Evolutionary conservation across 2,113 vertebrate species (phyloP).

Genomic region (Serinus canaria): DNA sequence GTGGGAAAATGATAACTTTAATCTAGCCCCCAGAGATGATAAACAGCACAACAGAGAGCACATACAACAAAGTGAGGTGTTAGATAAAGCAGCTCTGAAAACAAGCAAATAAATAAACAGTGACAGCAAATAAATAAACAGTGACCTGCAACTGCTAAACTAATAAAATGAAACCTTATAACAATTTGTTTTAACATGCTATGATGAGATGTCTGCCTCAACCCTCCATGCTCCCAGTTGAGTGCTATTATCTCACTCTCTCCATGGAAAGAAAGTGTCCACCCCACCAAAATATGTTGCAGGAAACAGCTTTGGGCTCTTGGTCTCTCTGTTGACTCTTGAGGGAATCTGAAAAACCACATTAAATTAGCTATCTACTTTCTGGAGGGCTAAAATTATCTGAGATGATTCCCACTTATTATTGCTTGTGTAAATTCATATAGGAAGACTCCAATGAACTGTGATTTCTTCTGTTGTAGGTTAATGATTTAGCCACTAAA

Average conservation of each 20-base stretch:
- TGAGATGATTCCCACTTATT: neutral
- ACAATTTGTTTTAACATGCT: neutral
- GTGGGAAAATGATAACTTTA: neutral
- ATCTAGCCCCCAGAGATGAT: neutral
- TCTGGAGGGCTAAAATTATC: neutral
- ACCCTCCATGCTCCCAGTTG: rapidly evolving
- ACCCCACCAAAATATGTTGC: neutral
- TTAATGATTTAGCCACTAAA: neutral
- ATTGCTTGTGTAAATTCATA: neutral
- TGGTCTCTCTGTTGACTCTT: neutral
- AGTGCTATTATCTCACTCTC: neutral
- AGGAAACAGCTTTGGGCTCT: neutral
- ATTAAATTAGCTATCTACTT: neutral
- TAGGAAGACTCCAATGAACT: neutral
- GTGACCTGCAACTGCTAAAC: neutral
- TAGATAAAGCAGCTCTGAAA: neutral
- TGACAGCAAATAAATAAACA: neutral
- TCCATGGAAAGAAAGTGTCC: neutral
- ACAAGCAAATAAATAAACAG: neutral
- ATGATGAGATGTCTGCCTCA: neutral
- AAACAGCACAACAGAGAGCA: neutral
- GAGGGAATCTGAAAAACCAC: neutral
- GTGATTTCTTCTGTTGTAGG: neutral
- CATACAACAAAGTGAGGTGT: neutral
- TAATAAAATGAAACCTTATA: neutral